These are phyloP conservation scores for Xiphorhynchus erythropygius DNA, from an alignment of 2,797 vertebrate species.

Conservation along the genomic window DNA sequence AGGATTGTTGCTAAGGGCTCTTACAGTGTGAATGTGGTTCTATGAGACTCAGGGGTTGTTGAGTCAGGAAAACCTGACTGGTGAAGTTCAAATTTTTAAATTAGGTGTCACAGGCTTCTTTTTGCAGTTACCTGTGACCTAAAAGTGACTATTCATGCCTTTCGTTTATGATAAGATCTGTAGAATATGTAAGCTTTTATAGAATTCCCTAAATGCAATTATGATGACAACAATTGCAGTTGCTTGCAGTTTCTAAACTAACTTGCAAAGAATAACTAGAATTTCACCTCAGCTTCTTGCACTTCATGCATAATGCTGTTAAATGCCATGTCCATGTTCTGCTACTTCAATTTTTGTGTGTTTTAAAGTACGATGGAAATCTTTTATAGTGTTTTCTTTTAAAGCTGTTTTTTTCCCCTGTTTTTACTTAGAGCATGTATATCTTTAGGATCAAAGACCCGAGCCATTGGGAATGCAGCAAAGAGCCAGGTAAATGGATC, in stretches of 20 bases:
- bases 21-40: too few relatives aligned
- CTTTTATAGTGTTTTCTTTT: not conserved
- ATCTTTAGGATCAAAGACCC: slow-evolving; percentile 91
- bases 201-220: not conserved
- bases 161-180: not conserved
- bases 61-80: not conserved
- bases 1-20: not conserved
- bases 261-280: not conserved
- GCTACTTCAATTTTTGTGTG: not conserved
- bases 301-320: not conserved
- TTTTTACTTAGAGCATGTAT: slow-evolving; percentile 85
- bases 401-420: not conserved
- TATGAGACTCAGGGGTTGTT: not conserved
- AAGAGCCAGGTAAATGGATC: slow-evolving; percentile 81
- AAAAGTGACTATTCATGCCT: not conserved
- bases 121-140: not conserved
- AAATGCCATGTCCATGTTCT: not conserved
- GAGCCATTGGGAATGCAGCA: slow-evolving; percentile 93
- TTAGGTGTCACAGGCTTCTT: not conserved
- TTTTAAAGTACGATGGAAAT: not conserved
- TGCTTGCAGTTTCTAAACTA: not conserved
- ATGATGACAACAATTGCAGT: not conserved
- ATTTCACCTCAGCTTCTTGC: not conserved
- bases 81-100: not conserved
- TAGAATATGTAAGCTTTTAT: not conserved